A percentile compares a stretch with the other conserved stretches of the same genome.
Conservation (phyloP, 1,140 invertebrate genomes). For the Brachionus sp. region DNA sequence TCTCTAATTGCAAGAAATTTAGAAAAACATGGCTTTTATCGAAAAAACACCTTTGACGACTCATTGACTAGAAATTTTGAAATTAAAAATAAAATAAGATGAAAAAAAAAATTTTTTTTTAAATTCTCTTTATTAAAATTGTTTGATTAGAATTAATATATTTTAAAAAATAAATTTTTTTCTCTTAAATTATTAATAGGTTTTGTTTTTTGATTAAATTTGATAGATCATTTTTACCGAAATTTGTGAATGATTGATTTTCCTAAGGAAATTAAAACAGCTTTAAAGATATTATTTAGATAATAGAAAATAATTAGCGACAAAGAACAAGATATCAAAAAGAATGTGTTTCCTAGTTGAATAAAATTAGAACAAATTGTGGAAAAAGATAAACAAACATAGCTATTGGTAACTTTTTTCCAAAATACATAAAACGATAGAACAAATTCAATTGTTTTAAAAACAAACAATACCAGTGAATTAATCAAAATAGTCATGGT, state of each 20-base stretch:
- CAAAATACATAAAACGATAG: neutral
- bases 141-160: neutral
- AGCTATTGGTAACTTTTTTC: neutral
- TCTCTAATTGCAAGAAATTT: neutral
- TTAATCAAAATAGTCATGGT: neutral
- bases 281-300: neutral
- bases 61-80: slow-evolving; percentile 7
- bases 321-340: neutral
- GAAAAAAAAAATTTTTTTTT: neutral
- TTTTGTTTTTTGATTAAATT: no score
- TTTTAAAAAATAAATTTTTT: no score
- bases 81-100: slow-evolving; percentile 33
- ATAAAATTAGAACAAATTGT: neutral
- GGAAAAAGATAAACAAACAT: neutral
- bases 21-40: slow-evolving; percentile 10
- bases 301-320: neutral
- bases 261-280: neutral
- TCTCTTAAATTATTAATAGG: no score
- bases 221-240: no score
- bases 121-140: neutral
- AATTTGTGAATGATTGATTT: neutral
- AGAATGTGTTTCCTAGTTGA: neutral
- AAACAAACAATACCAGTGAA: neutral
- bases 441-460: neutral
- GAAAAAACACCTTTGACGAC: neutral